These are phyloP conservation scores for Labia minor DNA, from an alignment of 2,888 invertebrate genomes.

Conservation along the genomic window DNA sequence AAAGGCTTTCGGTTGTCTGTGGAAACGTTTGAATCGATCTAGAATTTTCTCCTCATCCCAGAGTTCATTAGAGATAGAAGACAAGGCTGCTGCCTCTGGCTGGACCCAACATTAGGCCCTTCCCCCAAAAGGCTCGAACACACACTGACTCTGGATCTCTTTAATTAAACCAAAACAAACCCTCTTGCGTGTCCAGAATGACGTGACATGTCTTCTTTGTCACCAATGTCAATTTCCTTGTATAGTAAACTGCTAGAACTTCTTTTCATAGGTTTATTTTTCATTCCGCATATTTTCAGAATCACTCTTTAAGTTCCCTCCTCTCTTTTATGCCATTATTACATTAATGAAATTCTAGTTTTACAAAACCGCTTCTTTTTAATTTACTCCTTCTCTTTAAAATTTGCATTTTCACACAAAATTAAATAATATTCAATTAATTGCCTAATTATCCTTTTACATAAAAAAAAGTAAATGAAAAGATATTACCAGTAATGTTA, in stretches of 20 bases:
- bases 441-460: too few species aligned
- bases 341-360: too few species aligned
- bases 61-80: background rate
- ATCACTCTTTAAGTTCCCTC: background rate
- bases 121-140: background rate
- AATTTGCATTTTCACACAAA: too few species aligned
- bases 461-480: too few species aligned
- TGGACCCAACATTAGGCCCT: background rate
- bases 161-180: slow-evolving; percentile 13
- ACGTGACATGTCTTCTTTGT: slow-evolving; percentile 2
- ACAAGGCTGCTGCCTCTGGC: slow-evolving; percentile 1
- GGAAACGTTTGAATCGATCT: slow-evolving; percentile 4
- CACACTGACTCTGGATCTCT: background rate
- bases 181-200: background rate
- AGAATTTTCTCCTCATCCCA: background rate
- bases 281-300: background rate
- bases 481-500: too few species aligned
- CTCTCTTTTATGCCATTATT: too few species aligned
- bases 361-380: too few species aligned
- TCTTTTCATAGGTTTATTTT: background rate
- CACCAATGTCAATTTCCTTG: background rate
- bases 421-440: too few species aligned
- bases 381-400: too few species aligned
- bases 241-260: background rate
- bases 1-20: background rate